Conservation (phyloP, 1,140 invertebrate species). For the Popillia japonica region DNA sequence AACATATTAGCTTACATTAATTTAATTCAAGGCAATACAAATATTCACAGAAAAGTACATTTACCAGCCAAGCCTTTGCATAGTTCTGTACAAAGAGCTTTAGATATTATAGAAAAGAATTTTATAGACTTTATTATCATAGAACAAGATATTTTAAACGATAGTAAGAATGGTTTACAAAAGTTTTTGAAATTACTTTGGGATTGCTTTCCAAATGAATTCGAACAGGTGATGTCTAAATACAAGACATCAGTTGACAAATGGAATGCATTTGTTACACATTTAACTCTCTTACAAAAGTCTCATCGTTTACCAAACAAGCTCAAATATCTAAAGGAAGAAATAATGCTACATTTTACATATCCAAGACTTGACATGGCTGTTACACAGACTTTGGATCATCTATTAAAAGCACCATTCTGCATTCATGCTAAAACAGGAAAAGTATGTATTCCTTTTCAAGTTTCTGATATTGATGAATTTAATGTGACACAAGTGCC, state of each 20-base stretch:
- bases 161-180: conserved; percentile 65
- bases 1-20: conserved; percentile 92
- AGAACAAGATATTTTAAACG: conserved; percentile 81
- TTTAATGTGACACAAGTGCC: conserved; percentile 62
- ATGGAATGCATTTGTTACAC: conserved; percentile 59
- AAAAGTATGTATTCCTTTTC: conserved; percentile 91
- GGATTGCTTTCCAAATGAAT: conserved; percentile 67
- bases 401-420: conserved; percentile 97
- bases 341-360: conserved; percentile 83
- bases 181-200: conserved; percentile 78
- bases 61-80: conserved; percentile 75
- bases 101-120: conserved; percentile 72
- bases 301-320: conserved; percentile 51
- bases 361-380: conserved; percentile 96
- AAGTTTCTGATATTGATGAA: conserved; percentile 72
- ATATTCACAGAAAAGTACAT: conserved; percentile 80
- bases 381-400: conserved; percentile 95
- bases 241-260: conserved; percentile 63
- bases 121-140: conserved; percentile 75
- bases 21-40: conserved; percentile 79
- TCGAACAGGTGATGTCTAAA: conserved; percentile 62
- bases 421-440: conserved; percentile 98
- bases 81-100: conserved; percentile 78
- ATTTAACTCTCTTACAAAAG: neutral
- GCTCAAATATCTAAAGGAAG: conserved; percentile 72